These are phyloP conservation scores for Oncorhynchus masou DNA, from an alignment of 2,113 vertebrate genomes.

Conservation along the genomic window DNA sequence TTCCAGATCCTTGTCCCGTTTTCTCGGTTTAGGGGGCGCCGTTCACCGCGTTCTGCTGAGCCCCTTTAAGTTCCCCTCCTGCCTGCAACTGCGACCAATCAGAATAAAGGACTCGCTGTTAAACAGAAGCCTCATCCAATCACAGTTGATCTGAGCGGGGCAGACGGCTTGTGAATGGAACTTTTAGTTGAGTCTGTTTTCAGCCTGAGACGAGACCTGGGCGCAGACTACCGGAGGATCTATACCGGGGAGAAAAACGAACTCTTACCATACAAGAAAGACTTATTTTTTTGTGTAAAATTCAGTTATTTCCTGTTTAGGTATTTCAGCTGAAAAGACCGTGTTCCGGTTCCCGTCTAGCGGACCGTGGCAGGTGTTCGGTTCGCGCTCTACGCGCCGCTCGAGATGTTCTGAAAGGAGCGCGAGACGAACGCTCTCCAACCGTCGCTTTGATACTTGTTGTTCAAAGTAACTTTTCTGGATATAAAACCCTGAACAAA, in stretches of 20 bases:
- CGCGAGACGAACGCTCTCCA: neutral
- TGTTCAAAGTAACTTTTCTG: neutral
- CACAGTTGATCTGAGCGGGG: constrained; percentile 41
- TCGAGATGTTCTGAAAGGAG: neutral
- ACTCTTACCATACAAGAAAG: neutral
- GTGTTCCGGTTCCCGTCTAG: neutral
- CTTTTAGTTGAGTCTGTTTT: constrained; percentile 47
- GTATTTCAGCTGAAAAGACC: neutral
- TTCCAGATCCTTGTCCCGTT: neutral
- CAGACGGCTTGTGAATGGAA: constrained; percentile 53
- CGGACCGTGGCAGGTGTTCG: constrained; percentile 65
- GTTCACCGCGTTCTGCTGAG: constrained; percentile 13
- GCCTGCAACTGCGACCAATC: constrained; percentile 40
- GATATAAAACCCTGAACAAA: neutral
- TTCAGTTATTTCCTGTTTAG: neutral
- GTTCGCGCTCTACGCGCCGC: constrained; percentile 6
- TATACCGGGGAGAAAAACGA: neutral
- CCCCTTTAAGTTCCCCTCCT: neutral
- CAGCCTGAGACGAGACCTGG: neutral
- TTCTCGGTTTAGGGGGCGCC: constrained; percentile 19
- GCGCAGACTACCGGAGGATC: too few relatives aligned
- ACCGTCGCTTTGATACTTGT: neutral
- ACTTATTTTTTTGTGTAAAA: neutral
- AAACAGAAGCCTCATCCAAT: constrained; percentile 44
- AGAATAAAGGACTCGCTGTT: constrained; percentile 1